phyloP scores from a whole-genome alignment of 2,113 vertebrate genomes.

The Entosphenus tridentatus region DNA sequence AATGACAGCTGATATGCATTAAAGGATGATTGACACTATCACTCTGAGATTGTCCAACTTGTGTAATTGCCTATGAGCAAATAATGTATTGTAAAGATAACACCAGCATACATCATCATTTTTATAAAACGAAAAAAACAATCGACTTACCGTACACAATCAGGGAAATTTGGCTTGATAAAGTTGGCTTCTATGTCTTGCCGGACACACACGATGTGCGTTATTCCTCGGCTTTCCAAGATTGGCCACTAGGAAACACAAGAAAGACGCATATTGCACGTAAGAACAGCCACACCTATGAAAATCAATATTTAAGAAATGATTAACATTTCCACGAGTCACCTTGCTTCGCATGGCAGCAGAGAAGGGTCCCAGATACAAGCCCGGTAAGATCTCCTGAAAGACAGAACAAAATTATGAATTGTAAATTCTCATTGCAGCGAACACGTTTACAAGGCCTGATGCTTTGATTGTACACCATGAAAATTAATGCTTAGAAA shows the following conservation, averaged over 20 bases:
- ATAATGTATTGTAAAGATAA: too few relatives aligned
- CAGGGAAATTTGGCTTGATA: constrained; percentile 95
- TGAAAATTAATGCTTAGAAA: neutral
- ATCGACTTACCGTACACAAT: constrained; percentile 62
- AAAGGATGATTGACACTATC: too few relatives aligned
- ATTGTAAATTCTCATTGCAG: constrained; percentile 9
- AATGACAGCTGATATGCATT: too few relatives aligned
- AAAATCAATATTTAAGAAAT: too few relatives aligned
- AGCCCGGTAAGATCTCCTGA: constrained; percentile 86
- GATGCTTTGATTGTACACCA: neutral
- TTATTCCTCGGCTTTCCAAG: constrained; percentile 79
- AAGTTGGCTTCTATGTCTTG: constrained; percentile 99
- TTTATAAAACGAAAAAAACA: neutral
- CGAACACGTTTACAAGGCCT: neutral
- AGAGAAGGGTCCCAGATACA: constrained; percentile 93
- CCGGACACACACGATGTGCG: constrained; percentile 82
- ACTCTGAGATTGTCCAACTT: too few relatives aligned
- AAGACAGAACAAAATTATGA: constrained; percentile 12
- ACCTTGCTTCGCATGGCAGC: constrained; percentile 99
- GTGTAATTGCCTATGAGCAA: too few relatives aligned
- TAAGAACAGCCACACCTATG: neutral
- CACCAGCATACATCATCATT: too few relatives aligned
- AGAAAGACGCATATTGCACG: neutral
- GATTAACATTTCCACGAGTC: constrained; percentile 11
- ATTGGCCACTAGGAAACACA: constrained; percentile 41